Base-by-base conservation (phyloP, 2,888 invertebrate species). In the Thyatira batis region DNA sequence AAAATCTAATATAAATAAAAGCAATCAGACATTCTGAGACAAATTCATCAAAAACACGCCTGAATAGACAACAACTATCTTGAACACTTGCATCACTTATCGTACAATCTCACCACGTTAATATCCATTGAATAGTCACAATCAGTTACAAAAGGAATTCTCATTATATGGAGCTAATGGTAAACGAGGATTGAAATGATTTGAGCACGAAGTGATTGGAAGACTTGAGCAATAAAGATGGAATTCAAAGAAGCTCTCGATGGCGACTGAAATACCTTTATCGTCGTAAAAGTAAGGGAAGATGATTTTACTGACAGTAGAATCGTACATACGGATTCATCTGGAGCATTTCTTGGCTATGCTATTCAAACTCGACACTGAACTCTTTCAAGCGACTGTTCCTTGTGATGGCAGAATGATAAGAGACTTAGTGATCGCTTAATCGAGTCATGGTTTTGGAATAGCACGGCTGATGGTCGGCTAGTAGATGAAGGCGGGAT, bases 401-500 rank as follows among this genome's bases (percentile, higher is more conserved):
- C n/a, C n/a, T n/a, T n/a, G n/a, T n/a, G n/a, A n/a, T n/a, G n/a
- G n/a, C n/a, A n/a, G n/a, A n/a, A n/a, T n/a, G n/a, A n/a, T n/a
- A n/a, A n/a, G n/a, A n/a, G n/a, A n/a, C n/a, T n/a, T n/a, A n/a
- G n/a, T n/a, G n/a, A n/a, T n/a, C n/a, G n/a, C n/a, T n/a, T n/a
- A 43, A 17, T 43, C 43, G 17, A 43, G 43, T 43, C 20, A 13
- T 43, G 6, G 17, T 20, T 33, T 33, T 17, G 20, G 17, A 43
- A 43, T 20, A 10, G 11, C 17, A 43, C 43, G 57, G 55, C 45
- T 13, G 8, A 44, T 55, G 39, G 39, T 39, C 17, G 5, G 13
- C 73, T 83, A 92, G 77, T 92, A 92, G 56, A 92, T 92, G 75
- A 90, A 92, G 0, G 92, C 92, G 1, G 92, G 92, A 59, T 92